Evolutionary conservation across 2,113 vertebrate species (phyloP), one percentile per base, ranked within the genome.

Genomic region (human): DNA sequence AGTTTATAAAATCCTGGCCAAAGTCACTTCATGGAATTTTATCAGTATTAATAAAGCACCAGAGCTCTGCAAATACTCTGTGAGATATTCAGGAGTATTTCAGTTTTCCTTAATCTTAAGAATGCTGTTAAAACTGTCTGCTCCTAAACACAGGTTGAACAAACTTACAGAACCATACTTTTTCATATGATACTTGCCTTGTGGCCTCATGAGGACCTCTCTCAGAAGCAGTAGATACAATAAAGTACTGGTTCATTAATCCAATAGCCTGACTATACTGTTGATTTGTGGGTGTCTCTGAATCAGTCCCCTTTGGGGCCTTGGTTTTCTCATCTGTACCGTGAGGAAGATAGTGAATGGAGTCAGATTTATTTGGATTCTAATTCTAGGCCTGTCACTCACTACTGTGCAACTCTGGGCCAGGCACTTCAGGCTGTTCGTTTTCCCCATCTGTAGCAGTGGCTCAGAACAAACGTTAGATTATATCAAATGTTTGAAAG

Each of bases 1-100:
- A 30, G 55, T 75, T 89, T 81, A 89, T 89, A 75, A 80, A 92
- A 89, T 14, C 68, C 23, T 92, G 88, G n/a, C 80, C 43, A 94
- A 91, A 72, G 72, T n/a, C 9, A n/a, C 50, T 43, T 95, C 64
- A 89, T 0, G 75, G 55, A 89, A 73, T 80, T 84, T 83, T 50
- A 38, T 61, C n/a, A 92, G 35, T 73, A 86, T 48, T 61, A 35
- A 30, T 25, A 75, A 70, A 59, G 38, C 23, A 84, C 40, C 66
- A 80, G 70, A 81, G 23, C 18, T 70, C 17, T 79, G 35, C 11
- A 86, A 76, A 68, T 68, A 81, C 7, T 68, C 35, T 85, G 1
- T 81, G 25, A 55, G 38, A 80, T 72, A 72, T 50, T 70, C 43
- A 87, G 8, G 20, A 43, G 3, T 27, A 84, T 68, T 96, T 93